Evolutionary conservation across 1,140 invertebrate genomes (phyloP).

Genomic region (Colletes latitarsis): DNA sequence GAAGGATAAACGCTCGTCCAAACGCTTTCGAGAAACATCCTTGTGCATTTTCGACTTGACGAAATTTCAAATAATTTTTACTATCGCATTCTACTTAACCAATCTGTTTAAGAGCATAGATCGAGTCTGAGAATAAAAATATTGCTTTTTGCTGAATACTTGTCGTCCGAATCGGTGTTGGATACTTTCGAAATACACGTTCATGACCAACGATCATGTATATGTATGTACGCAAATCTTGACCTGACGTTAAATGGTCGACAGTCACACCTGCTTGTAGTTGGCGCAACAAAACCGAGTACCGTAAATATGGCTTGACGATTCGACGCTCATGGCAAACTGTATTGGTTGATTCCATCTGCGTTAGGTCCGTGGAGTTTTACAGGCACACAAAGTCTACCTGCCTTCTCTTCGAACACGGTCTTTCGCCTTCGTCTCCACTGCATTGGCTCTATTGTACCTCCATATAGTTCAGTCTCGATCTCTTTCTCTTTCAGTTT

Average conservation of each 20-base stretch:
- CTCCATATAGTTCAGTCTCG: conserved; percentile 7
- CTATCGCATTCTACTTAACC: too few species aligned
- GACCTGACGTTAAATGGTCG: too few species aligned
- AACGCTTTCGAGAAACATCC: too few species aligned
- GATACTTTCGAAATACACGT: background rate
- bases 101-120: too few species aligned
- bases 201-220: background rate
- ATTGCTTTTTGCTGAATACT: background rate
- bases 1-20: too few species aligned
- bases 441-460: conserved; percentile 61
- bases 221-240: background rate
- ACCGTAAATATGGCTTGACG: conserved; percentile 13
- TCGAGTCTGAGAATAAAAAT: too few species aligned
- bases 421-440: conserved; percentile 42
- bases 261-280: background rate
- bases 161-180: background rate
- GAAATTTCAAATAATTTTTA: too few species aligned
- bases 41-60: too few species aligned
- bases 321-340: conserved; percentile 20
- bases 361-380: conserved; percentile 36
- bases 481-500: conserved; percentile 28
- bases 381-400: conserved; percentile 35
- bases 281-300: conserved; percentile 8
- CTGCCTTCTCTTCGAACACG: conserved; percentile 41
- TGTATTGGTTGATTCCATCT: conserved; percentile 30